These are phyloP conservation scores for Agrotis exclamationis DNA, from an alignment of 2,888 invertebrate species.

Conservation along the genomic window DNA sequence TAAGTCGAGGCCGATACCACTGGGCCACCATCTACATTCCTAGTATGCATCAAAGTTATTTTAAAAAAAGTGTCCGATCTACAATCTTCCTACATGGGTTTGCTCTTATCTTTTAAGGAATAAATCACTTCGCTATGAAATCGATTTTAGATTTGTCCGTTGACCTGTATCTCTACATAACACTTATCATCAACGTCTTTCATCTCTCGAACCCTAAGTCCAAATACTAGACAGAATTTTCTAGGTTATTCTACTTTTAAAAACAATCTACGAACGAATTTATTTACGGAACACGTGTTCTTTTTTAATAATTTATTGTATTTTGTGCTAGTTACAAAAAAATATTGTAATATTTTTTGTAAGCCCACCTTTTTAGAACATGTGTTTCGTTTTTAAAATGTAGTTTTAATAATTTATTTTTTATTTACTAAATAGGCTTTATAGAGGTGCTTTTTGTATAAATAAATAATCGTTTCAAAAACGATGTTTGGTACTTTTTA, in stretches of 20 bases:
- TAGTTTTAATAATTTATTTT: constrained; percentile 23
- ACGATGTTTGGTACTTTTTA: constrained; percentile 80
- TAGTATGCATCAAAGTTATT: no score
- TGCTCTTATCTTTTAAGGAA: not conserved
- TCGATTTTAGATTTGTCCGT: not conserved
- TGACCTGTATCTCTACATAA: not conserved
- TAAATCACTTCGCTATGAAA: not conserved
- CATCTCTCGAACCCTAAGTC: not conserved
- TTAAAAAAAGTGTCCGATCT: not conserved
- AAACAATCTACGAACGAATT: constrained; percentile 17
- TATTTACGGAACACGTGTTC: constrained; percentile 57
- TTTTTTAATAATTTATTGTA: constrained; percentile 8
- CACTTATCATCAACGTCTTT: constrained; percentile 14
- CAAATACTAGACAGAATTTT: constrained; percentile 44
- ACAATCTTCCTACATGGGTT: not conserved
- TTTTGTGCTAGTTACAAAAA: constrained; percentile 32
- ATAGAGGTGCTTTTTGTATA: constrained; percentile 36
- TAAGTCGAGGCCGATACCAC: no score
- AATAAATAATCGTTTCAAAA: constrained; percentile 67
- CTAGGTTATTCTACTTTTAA: constrained; percentile 16
- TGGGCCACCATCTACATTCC: no score
- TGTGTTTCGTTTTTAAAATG: constrained; percentile 45
- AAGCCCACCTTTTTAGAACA: constrained; percentile 54
- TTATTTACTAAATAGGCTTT: constrained; percentile 32
- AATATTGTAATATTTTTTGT: constrained; percentile 16